A percentile compares a stretch with the other conserved stretches of the same genome.
Evolutionary conservation across 2,797 vertebrate genomes (phyloP).

Genomic region (Leuciscus waleckii): DNA sequence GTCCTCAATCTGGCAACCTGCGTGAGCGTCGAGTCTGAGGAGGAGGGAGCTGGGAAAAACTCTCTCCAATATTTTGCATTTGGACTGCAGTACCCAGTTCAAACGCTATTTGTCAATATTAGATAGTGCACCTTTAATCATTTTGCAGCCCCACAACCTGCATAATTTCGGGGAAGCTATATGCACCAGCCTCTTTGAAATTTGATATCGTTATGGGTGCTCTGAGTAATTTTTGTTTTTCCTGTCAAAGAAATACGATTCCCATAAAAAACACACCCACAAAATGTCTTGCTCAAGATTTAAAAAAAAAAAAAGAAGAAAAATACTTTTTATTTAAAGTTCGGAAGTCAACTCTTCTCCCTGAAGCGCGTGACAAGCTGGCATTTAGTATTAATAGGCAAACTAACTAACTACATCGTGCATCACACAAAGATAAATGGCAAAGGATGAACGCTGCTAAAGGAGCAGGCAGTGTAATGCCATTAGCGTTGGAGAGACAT

Average conservation of each 20-base stretch:
- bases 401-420: constrained; percentile 18
- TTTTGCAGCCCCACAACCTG: neutral
- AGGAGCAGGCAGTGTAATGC: constrained; percentile 49
- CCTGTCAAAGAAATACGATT: neutral
- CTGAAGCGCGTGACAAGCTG: constrained; percentile 25
- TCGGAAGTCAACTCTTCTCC: constrained; percentile 29
- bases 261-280: neutral
- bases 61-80: too few species aligned
- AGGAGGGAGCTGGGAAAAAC: neutral
- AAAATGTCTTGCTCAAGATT: constrained; percentile 15
- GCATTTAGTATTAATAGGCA: constrained; percentile 34
- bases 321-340: constrained; percentile 28
- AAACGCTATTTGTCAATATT: neutral
- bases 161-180: neutral
- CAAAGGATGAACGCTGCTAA: constrained; percentile 38
- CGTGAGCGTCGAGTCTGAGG: neutral
- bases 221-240: neutral
- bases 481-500: constrained; percentile 59
- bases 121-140: neutral
- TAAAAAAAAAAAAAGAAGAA: neutral
- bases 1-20: neutral
- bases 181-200: neutral
- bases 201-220: neutral
- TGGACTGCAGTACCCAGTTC: neutral
- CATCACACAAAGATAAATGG: constrained; percentile 41